Evolutionary conservation across 2,888 invertebrate genomes (phyloP).

Genomic region (Cylloceria caligata): DNA sequence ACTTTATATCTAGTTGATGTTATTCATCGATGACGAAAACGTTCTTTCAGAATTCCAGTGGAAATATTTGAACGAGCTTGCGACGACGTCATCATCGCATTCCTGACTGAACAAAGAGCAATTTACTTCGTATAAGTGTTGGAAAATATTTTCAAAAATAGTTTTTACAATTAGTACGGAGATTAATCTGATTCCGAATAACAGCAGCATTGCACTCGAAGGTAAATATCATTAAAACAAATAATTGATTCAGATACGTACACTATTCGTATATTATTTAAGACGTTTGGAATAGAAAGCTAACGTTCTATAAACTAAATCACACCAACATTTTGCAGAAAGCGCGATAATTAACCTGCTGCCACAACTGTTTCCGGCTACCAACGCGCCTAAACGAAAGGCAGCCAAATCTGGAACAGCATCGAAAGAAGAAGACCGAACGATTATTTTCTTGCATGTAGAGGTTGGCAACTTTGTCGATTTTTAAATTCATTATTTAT

Average conservation of each 20-base stretch:
- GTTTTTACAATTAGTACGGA: no score
- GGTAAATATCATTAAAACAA: slow-evolving; percentile 7
- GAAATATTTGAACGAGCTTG: background rate
- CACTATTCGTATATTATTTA: no score
- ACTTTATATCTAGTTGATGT: background rate
- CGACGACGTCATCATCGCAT: background rate
- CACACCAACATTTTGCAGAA: background rate
- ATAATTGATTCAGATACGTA: no score
- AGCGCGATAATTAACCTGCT: no score
- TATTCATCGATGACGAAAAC: background rate
- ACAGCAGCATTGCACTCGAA: no score
- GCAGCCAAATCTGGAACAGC: no score
- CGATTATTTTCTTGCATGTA: no score
- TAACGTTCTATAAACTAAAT: background rate
- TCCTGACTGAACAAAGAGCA: background rate
- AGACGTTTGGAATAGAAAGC: no score
- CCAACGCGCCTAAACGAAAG: slow-evolving; percentile 4
- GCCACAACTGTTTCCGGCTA: slow-evolving; percentile 25
- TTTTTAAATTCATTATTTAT: no score
- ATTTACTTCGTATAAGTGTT: background rate
- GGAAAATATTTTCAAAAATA: no score
- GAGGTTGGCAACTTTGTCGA: no score
- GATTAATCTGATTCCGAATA: no score
- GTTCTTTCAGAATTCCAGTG: slow-evolving; percentile 5
- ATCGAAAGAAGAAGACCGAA: slow-evolving; percentile 9